Evolutionary conservation across 2,797 vertebrate genomes (phyloP).

Genomic region (Sebastes hubbsi): DNA sequence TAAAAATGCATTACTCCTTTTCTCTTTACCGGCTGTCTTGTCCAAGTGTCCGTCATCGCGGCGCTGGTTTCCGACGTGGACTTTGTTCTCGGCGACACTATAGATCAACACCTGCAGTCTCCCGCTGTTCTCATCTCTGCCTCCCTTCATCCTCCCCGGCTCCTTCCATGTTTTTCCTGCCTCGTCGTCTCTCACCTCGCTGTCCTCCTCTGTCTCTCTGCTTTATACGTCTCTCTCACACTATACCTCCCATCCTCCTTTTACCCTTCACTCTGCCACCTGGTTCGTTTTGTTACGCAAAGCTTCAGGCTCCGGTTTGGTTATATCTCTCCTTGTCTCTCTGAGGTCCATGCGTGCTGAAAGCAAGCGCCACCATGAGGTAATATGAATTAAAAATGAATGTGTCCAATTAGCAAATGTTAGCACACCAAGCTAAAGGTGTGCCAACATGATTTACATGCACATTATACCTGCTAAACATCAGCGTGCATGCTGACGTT

Average conservation of each 20-base stretch:
- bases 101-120: slow-evolving; percentile 15
- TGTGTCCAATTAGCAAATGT: too few species aligned
- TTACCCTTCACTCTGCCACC: not conserved
- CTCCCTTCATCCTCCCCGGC: not conserved
- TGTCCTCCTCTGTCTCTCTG: not conserved
- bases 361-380: not conserved
- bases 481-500: not conserved
- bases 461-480: not conserved
- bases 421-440: not conserved
- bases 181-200: slow-evolving; percentile 11
- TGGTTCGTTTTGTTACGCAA: not conserved
- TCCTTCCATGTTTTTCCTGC: not conserved
- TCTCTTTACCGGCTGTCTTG: slow-evolving; percentile 6
- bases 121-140: not conserved
- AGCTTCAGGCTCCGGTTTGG: not conserved
- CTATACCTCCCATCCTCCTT: not conserved
- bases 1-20: slow-evolving; percentile 44
- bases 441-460: not conserved
- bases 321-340: not conserved
- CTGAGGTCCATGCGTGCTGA: too few species aligned
- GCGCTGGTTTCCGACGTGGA: not conserved
- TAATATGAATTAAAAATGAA: not conserved
- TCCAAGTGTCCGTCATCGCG: not conserved
- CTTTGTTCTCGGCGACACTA: slow-evolving; percentile 6
- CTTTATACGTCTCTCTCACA: not conserved